Evolutionary conservation across 2,113 vertebrate genomes (phyloP).

Genomic region (Redunca redunca): DNA sequence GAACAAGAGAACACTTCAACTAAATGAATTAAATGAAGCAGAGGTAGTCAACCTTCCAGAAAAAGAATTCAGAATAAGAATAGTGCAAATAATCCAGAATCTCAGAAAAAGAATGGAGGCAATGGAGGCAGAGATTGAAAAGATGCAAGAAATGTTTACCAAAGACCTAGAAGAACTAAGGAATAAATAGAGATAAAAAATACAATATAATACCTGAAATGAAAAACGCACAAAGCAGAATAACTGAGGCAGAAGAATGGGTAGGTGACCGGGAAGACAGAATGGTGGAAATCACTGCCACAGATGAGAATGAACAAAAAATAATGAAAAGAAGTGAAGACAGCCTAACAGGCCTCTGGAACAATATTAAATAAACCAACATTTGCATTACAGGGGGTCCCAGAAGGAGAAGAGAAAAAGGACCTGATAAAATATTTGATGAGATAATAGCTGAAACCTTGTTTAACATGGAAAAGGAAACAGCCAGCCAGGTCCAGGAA

Average conservation of each 20-base stretch:
- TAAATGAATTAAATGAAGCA: background rate
- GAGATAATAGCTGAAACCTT: background rate
- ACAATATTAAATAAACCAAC: background rate
- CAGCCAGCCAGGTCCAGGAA: background rate
- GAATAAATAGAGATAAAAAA: background rate
- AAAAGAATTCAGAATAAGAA: background rate
- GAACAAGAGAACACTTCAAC: background rate
- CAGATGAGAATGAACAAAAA: background rate
- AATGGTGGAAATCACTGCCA: background rate
- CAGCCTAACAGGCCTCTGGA: background rate
- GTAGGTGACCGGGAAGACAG: background rate
- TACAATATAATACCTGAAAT: background rate
- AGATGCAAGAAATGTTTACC: background rate
- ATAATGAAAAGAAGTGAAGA: background rate
- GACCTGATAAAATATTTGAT: background rate
- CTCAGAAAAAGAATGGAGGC: background rate
- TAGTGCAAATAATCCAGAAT: background rate
- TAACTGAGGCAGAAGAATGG: background rate
- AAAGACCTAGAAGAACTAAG: background rate
- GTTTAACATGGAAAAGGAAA: background rate
- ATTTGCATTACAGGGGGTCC: background rate
- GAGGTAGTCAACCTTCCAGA: background rate
- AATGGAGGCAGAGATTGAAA: background rate
- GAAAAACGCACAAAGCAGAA: background rate
- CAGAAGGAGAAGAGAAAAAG: background rate